Base-by-base conservation (phyloP, 2,888 invertebrate genomes). In the Tetanocera ferruginea region DNA sequence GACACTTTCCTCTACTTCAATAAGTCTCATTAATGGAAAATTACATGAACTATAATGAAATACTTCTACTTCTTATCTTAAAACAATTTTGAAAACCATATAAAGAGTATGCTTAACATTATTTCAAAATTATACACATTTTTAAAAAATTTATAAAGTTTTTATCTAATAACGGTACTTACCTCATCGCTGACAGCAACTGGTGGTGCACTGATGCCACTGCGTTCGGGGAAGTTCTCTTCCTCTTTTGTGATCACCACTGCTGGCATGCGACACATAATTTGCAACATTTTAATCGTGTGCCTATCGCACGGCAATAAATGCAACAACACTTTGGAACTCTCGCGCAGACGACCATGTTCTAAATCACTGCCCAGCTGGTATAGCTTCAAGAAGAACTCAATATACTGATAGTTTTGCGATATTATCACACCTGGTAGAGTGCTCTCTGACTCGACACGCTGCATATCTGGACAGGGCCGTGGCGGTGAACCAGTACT, bases 371-470 rank as follows among this genome's bases (percentile, higher is more conserved):
- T 95, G 64, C 98, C 98, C 83, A 97, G 90, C 88, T 97, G 97
- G 84, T 97, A 96, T 83, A 98, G 91, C 88, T 97, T 96, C 86
- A 96, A 92, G 88, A 96, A 95, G 88, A 96, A 96, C 78, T 94
- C 94, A 52, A 94, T 92, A 86, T 95, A 95, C 87, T 94, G 93
- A 60, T 94, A 92, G 83, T 95, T 94, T 90, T 95, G 93, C 0
- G 98, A 94, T 91, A 98, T 96, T 71, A 97, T 96, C 84, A 98
- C 97, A 78, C 98, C 98, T 14, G 98, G 98, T 83, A 98, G 90
- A 82, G 94, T 94, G 86, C 94, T 95, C 90, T 98, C 98, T 0
- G 96, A 95, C 86, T 97, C 96, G 23, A 93, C 90, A 85, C 94
- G 94, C 66, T 94, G 93, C 80, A 94, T 93, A 88, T 95, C 95